These are phyloP conservation scores for Tetranychus piercei DNA, from an alignment of 2,888 invertebrate species.

Conservation along the genomic window DNA sequence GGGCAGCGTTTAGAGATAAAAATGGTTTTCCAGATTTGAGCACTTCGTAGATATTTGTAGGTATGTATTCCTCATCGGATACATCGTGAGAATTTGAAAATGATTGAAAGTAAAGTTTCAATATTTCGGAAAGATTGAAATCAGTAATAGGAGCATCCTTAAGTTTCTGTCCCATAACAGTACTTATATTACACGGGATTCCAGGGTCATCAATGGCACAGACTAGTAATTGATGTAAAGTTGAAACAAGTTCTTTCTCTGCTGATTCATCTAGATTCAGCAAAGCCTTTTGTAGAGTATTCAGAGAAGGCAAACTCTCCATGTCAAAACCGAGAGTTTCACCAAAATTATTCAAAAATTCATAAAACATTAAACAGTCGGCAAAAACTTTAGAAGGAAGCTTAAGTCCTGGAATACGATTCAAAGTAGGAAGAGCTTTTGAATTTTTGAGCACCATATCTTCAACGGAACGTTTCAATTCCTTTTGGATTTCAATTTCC, in stretches of 20 bases:
- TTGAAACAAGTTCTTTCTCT: constrained; percentile 57
- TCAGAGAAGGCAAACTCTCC: constrained; percentile 66
- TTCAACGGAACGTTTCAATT: constrained; percentile 69
- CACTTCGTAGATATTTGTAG: constrained; percentile 11
- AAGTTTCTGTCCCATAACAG: constrained; percentile 71
- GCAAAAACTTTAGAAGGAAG: constrained; percentile 74
- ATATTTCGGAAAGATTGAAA: constrained; percentile 70
- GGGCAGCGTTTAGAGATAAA: constrained; percentile 60
- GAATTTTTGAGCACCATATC: constrained; percentile 58
- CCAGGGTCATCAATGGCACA: constrained; percentile 68
- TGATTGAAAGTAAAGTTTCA: constrained; percentile 74
- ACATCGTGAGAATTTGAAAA: constrained; percentile 15
- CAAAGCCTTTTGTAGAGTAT: constrained; percentile 65
- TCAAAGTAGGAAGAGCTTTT: constrained; percentile 39
- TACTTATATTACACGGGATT: constrained; percentile 45
- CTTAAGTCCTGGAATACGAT: constrained; percentile 57
- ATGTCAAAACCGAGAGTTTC: constrained; percentile 80
- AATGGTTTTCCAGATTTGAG: constrained; percentile 49
- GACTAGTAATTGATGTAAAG: constrained; percentile 69
- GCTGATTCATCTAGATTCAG: constrained; percentile 59
- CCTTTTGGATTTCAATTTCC: constrained; percentile 48
- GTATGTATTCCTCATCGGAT: constrained; percentile 14
- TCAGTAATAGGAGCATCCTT: constrained; percentile 64
- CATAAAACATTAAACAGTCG: constrained; percentile 80
- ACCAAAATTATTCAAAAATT: constrained; percentile 88